Percentiles rank a stretch among this genome's conserved stretches.
These are phyloP conservation scores for Dipodomys ordii DNA, from an alignment of 2,113 vertebrate species.

Conservation along the genomic window DNA sequence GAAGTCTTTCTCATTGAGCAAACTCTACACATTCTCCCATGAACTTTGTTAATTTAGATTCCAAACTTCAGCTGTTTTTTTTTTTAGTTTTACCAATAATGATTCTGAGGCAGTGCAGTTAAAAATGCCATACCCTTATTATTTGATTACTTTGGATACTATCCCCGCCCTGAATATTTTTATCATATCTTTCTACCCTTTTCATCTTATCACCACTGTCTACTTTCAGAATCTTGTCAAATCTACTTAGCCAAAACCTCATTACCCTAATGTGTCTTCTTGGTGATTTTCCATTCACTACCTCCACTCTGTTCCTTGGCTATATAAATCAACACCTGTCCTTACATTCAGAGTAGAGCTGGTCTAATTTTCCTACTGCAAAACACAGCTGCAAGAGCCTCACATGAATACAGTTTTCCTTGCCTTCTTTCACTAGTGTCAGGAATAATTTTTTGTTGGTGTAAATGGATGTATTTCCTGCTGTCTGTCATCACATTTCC, in stretches of 20 bases:
- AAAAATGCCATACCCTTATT: background rate
- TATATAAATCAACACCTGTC: background rate
- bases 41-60: background rate
- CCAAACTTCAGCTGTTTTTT: background rate
- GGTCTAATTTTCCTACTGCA: background rate
- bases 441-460: background rate
- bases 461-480: background rate
- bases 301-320: background rate
- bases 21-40: background rate
- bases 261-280: background rate
- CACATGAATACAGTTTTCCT: background rate
- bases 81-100: background rate
- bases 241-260: background rate
- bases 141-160: background rate
- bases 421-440: background rate
- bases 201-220: background rate
- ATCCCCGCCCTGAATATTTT: background rate
- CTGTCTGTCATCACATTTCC: background rate
- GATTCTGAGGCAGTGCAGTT: background rate
- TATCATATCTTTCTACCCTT: background rate
- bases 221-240: constrained; percentile 2
- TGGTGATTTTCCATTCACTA: background rate
- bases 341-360: background rate
- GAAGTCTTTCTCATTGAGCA: background rate
- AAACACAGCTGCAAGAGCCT: background rate